Base-by-base conservation (phyloP, 2,888 invertebrate genomes). In the Tortrix viridana region DNA sequence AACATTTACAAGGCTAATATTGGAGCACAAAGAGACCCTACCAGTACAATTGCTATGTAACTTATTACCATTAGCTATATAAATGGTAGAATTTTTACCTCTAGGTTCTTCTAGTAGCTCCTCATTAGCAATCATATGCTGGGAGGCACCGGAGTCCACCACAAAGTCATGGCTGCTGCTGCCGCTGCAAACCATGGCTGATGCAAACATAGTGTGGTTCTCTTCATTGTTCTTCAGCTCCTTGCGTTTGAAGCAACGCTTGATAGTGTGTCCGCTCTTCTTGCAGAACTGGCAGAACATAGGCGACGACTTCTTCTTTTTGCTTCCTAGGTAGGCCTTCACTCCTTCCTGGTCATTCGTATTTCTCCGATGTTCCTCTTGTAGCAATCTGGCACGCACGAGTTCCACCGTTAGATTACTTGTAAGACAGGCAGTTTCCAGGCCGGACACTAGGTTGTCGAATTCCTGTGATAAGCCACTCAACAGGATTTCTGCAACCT, bases 171-270 rank as follows among this genome's bases (percentile, higher is more conserved):
- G 3, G 12, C 16, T 3, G 0, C 3, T 9, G 12, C 7, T 16
- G 3, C 16, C 14, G 12, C 12, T 16, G 18, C n/a, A 16, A 0
- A 22, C 32, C 14, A 37, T 23, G 7, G 53, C 53, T 5, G 23
- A 18, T 1, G 53, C 53, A 5, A 23, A 4, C 43, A 53, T 41
- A 9, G 53, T 16, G 1, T 53, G 53, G 4, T 37, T 3, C 37
- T 41, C 4, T 3, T 22, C 5, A 23, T 53, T n/a, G 3, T 41
- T 20, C 22, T 9, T 9, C 16, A 9, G 9, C 23, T 53, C 43
- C 18, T n/a, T n/a, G n/a, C n/a, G n/a, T n/a, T 53, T 43, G 2
- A 53, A 53, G 3, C 52, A 52, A 5, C 32, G 9, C 41, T 52
- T 52, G 3, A 52, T 12, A 1, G 22, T 22, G 20, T 52, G 52